phyloP scores from a whole-genome alignment of 2,888 invertebrate species.

The Tenthredo scrophulariae region DNA sequence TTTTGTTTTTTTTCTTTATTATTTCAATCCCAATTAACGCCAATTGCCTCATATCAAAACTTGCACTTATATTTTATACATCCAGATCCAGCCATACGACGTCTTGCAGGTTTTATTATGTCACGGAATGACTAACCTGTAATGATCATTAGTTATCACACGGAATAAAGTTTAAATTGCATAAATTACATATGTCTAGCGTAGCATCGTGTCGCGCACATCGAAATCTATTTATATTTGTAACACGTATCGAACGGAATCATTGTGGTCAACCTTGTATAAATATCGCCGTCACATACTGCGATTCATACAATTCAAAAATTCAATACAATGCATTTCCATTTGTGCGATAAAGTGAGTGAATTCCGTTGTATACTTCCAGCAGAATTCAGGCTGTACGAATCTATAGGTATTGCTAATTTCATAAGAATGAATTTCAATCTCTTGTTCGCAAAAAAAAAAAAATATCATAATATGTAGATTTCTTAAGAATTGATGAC shows the following conservation, averaged over 20 bases:
- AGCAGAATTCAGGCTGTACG: not conserved
- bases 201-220: not conserved
- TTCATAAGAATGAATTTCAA: not conserved
- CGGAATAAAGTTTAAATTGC: not conserved
- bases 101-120: not conserved
- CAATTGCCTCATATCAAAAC: not conserved
- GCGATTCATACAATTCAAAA: not conserved
- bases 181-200: not conserved
- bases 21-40: not conserved
- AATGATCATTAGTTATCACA: not conserved
- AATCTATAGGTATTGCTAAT: not conserved
- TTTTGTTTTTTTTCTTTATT: not conserved
- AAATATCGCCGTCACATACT: not conserved
- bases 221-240: not conserved
- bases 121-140: not conserved
- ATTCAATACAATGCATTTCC: not conserved
- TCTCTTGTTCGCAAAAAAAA: not conserved
- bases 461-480: not conserved
- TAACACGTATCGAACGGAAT: not conserved
- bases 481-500: not conserved
- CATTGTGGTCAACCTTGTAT: not conserved
- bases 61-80: not conserved
- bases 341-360: not conserved
- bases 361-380: not conserved
- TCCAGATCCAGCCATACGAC: not conserved